These are phyloP conservation scores for Cephalopterus ornatus DNA, from an alignment of 2,113 vertebrate genomes.

Conservation along the genomic window DNA sequence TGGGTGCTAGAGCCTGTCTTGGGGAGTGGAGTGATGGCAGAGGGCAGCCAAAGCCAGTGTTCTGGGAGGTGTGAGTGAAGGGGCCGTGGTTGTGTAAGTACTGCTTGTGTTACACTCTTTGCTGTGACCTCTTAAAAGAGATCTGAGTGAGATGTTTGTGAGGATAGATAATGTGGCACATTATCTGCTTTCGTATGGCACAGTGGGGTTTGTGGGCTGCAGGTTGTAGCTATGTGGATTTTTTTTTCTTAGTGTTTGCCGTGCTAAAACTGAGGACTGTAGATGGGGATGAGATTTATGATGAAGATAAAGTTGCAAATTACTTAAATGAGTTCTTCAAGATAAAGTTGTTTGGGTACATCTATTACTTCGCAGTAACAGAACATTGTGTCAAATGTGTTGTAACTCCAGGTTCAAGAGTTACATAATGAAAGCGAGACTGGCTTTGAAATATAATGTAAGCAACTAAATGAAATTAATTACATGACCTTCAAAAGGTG, in stretches of 20 bases:
- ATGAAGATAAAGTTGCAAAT: neutral
- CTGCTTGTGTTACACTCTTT: accelerated
- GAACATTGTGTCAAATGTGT: neutral
- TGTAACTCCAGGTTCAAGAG: neutral
- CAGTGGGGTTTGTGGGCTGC: neutral
- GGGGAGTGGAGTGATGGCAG: no score
- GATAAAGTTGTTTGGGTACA: neutral
- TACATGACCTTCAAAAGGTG: neutral
- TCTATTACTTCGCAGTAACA: neutral
- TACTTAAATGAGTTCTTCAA: neutral
- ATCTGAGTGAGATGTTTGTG: neutral
- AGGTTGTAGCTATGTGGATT: accelerated
- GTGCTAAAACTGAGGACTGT: neutral
- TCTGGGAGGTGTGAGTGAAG: neutral
- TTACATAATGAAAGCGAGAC: neutral
- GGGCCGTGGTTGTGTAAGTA: accelerated
- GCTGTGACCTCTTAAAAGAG: neutral
- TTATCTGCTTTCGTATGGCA: accelerated
- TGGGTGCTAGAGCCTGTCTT: accelerated
- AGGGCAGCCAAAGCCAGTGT: accelerated
- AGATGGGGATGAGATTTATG: no score
- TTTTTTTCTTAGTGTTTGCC: neutral
- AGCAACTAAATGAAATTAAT: neutral
- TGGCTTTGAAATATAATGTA: neutral
- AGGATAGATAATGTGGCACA: accelerated